Base-by-base conservation (phyloP, 2,113 vertebrate genomes). In the Cervus canadensis region DNA sequence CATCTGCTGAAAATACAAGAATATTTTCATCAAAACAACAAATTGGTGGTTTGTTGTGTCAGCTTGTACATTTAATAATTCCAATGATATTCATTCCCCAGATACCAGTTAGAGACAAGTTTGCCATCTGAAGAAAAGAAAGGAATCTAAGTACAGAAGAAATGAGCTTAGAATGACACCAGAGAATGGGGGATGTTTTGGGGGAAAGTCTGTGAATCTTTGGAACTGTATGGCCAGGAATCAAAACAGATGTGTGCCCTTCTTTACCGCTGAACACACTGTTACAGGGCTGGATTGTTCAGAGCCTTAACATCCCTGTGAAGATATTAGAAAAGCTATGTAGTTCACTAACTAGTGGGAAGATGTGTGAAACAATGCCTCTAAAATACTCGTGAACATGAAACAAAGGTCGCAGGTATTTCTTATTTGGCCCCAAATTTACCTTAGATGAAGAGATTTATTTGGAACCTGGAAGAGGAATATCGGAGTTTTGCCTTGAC, bases 1-100 rank as follows among this genome's bases (percentile, higher is more conserved):
- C 96, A 97, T 95, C 89, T 95, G 91, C 91, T 97, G 87, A 94
- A 97, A 97, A 96, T 89, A 96, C 89, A 97, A 97, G 97, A 98
- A 97, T 98, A 98, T 98, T 98, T 98, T 98, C 96, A 95, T 97
- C 96, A 93, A 96, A 97, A 97, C 96, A 97, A 95, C 96, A 97
- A 95, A 94, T 88, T 95, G 91, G 95, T 89, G 93, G 96, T 92
- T 97, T 98, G 94, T 97, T 98, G 91, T 97, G 96, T 97, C 97
- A 97, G 96, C 91, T 92, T 93, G 71, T 84, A 97, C 59, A 71
- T 95, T 97, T 91, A 97, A 95, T 95, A 96, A 96, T 86, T 95
- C 89, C 57, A 81, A 13, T 94, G 84, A 81, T 89, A 95, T 97
- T 91, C 89, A 43, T 78, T 97, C 52, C 48, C n/a, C n/a, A 92